phyloP scores from a whole-genome alignment of 2,888 invertebrate species.

The Scaptomyza reducta region DNA sequence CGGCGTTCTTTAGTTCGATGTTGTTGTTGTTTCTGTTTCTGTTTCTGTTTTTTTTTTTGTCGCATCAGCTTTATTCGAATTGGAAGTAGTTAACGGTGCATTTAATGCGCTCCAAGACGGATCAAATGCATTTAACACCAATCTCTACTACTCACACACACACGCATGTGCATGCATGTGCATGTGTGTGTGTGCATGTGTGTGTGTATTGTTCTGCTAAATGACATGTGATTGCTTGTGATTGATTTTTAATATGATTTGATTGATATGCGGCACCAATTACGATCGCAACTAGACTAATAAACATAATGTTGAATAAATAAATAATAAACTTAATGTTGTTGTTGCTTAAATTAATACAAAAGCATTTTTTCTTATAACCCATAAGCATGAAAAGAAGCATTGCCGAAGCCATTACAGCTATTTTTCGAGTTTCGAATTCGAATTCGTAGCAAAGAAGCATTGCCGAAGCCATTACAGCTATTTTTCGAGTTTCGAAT shows the following conservation, averaged over 20 bases:
- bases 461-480: too few species aligned
- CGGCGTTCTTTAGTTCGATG: constrained; percentile 61
- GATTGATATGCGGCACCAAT: constrained; percentile 58
- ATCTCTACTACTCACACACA: constrained; percentile 12
- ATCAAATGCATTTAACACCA: constrained; percentile 74
- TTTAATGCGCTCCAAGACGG: constrained; percentile 75
- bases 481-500: too few species aligned
- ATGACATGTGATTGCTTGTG: constrained; percentile 18
- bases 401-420: too few species aligned
- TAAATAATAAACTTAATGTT: too few species aligned
- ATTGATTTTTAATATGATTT: constrained; percentile 15
- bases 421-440: too few species aligned
- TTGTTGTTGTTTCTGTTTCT: constrained; percentile 4
- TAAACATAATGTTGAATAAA: too few species aligned
- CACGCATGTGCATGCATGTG: not conserved
- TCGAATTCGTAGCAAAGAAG: too few species aligned
- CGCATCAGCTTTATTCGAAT: constrained; percentile 78
- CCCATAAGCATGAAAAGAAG: too few species aligned
- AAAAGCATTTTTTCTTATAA: too few species aligned
- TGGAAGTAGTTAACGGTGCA: constrained; percentile 77
- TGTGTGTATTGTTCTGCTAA: constrained; percentile 35
- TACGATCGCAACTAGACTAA: constrained; percentile 11
- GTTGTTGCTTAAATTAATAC: too few species aligned
- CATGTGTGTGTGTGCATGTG: not conserved
- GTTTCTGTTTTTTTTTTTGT: constrained; percentile 47